Evolutionary conservation across 2,888 invertebrate genomes (phyloP).

Genomic region (Drosophila antonietae): DNA sequence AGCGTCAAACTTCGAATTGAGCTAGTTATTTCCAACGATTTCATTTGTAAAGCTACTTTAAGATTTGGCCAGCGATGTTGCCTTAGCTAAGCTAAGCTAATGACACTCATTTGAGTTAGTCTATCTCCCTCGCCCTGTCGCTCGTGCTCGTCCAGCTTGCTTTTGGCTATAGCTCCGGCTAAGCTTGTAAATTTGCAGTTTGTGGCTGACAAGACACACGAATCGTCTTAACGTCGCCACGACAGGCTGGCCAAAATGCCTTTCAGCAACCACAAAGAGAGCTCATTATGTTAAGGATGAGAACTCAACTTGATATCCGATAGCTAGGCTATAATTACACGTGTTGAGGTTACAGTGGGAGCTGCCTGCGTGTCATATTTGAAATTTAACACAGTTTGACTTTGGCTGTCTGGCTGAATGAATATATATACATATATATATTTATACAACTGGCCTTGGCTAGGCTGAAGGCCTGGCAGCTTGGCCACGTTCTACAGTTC

Average conservation of each 20-base stretch:
- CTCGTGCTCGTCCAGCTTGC: neutral
- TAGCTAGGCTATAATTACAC: slow-evolving; percentile 21
- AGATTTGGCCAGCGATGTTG: neutral
- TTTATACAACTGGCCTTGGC: slow-evolving; percentile 2
- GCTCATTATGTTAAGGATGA: slow-evolving; percentile 42
- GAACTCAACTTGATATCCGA: slow-evolving; percentile 18
- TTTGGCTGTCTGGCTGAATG: neutral
- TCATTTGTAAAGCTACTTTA: neutral
- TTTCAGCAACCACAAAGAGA: slow-evolving; percentile 26
- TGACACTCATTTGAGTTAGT: neutral
- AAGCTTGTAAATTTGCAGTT: slow-evolving; percentile 45
- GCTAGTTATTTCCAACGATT: neutral
- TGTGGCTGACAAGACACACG: slow-evolving; percentile 52
- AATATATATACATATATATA: neutral
- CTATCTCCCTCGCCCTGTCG: neutral
- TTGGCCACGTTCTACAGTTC: slow-evolving; percentile 48
- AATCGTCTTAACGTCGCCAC: neutral
- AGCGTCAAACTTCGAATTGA: slow-evolving; percentile 28
- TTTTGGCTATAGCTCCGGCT: slow-evolving; percentile 35
- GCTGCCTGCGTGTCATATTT: slow-evolving; percentile 11
- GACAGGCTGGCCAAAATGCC: neutral
- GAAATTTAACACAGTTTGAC: slow-evolving; percentile 11
- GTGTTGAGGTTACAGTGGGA: slow-evolving; percentile 2
- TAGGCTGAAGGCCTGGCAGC: slow-evolving; percentile 9
- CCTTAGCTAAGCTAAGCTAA: neutral